Evolutionary conservation across 1,140 invertebrate species (phyloP).

Genomic region (Antheraea mylitta): DNA sequence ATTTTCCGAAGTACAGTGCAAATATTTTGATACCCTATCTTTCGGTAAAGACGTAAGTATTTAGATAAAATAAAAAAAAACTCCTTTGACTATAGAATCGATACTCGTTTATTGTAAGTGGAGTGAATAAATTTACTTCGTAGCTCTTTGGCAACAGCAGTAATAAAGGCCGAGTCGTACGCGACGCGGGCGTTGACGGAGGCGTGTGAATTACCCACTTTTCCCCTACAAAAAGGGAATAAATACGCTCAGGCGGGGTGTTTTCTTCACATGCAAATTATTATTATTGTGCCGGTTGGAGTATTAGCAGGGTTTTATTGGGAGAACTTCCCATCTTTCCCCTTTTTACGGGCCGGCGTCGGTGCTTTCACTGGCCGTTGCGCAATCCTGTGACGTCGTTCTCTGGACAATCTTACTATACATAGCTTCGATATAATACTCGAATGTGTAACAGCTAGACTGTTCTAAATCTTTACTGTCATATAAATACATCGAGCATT

Average conservation of each 20-base stretch:
- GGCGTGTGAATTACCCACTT: slow-evolving; percentile 35
- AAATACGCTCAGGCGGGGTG: slow-evolving; percentile 29
- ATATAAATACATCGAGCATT: no score
- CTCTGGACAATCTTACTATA: no score
- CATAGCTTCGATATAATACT: no score
- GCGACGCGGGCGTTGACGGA: slow-evolving; percentile 20
- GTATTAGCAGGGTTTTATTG: slow-evolving; percentile 41
- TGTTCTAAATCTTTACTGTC: no score
- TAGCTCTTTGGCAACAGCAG: slow-evolving; percentile 18
- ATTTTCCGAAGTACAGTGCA: no score
- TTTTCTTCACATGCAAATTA: slow-evolving; percentile 46
- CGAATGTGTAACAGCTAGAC: no score
- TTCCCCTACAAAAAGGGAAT: slow-evolving; percentile 32
- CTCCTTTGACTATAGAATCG: no score
- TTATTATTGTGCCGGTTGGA: slow-evolving; percentile 39
- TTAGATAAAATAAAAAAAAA: no score
- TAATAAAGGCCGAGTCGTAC: slow-evolving; percentile 25
- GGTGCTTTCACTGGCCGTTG: slow-evolving; percentile 19
- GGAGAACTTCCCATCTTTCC: slow-evolving; percentile 20
- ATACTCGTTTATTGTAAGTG: no score
- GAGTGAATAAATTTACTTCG: slow-evolving; percentile 3
- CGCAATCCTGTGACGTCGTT: neutral
- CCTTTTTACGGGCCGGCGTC: slow-evolving; percentile 25
- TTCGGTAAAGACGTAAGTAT: no score
- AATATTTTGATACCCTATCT: no score